Percentiles rank a stretch among this genome's conserved stretches.
phyloP scores from a whole-genome alignment of 2,113 vertebrate species.

The Scopus umbretta region DNA sequence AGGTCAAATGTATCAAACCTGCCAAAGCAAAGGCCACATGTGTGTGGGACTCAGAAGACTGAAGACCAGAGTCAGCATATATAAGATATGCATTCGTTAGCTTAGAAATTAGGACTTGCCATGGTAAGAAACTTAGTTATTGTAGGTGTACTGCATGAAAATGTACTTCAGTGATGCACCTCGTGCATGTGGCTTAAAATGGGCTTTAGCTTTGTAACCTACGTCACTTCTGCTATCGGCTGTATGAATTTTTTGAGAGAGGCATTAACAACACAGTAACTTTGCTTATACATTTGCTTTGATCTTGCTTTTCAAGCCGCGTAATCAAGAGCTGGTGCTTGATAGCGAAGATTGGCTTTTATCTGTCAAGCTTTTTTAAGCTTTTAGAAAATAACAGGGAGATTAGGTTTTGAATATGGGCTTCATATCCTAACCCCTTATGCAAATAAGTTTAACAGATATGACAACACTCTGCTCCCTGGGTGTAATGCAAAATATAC shows the following conservation, averaged over 20 bases:
- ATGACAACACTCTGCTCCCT: not conserved
- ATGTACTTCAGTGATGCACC: not conserved
- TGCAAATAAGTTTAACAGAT: not conserved
- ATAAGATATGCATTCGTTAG: not conserved
- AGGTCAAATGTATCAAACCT: constrained; percentile 34
- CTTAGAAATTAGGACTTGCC: not conserved
- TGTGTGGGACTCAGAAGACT: not conserved
- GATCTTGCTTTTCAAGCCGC: not conserved
- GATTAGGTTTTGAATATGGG: not conserved
- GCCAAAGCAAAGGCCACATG: constrained; percentile 8
- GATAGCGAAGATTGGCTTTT: not conserved
- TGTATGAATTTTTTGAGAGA: not conserved
- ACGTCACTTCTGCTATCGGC: not conserved
- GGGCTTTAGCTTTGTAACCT: not conserved
- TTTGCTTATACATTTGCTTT: not conserved
- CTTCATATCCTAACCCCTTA: not conserved
- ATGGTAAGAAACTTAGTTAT: not conserved
- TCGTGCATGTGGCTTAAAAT: not conserved
- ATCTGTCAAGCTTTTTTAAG: not conserved
- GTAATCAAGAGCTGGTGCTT: not conserved
- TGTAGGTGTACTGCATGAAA: not conserved
- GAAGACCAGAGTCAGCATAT: not conserved
- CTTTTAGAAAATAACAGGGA: not conserved
- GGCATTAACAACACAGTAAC: not conserved
- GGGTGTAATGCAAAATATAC: not conserved